Conservation (phyloP, 2,113 vertebrate genomes). For the Cyprinus carpio region DNA sequence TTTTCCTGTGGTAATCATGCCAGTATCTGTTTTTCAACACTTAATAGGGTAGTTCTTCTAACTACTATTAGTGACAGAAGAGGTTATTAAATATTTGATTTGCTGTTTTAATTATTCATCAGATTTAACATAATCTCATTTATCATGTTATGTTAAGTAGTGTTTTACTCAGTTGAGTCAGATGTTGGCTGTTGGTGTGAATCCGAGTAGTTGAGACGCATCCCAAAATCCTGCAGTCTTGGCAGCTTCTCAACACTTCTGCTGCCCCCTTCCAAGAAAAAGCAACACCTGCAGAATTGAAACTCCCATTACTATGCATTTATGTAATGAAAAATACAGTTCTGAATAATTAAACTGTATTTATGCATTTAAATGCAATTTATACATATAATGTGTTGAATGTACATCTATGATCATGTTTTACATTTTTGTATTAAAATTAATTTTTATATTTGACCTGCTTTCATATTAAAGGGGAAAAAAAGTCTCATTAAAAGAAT, state of each 20-base stretch:
- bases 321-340: not conserved
- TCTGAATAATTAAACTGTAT: not conserved
- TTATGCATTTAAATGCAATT: no score
- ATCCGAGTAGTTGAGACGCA: not conserved
- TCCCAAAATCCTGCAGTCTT: conserved; percentile 3
- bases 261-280: conserved; percentile 14
- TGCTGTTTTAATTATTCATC: conserved; percentile 12
- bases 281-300: conserved; percentile 38
- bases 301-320: conserved; percentile 29
- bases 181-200: not conserved
- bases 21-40: not conserved
- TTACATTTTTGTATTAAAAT: no score
- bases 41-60: not conserved
- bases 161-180: conserved; percentile 5
- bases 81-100: conserved; percentile 29
- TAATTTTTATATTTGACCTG: no score
- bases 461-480: no score
- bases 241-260: conserved; percentile 14
- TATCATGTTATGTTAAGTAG: not conserved
- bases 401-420: no score
- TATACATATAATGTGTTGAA: no score
- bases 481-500: no score
- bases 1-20: not conserved
- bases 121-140: conserved; percentile 26
- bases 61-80: conserved; percentile 2